Conservation (phyloP, 1,140 invertebrate genomes). For the Hyposmocoma kahamanoa region DNA sequence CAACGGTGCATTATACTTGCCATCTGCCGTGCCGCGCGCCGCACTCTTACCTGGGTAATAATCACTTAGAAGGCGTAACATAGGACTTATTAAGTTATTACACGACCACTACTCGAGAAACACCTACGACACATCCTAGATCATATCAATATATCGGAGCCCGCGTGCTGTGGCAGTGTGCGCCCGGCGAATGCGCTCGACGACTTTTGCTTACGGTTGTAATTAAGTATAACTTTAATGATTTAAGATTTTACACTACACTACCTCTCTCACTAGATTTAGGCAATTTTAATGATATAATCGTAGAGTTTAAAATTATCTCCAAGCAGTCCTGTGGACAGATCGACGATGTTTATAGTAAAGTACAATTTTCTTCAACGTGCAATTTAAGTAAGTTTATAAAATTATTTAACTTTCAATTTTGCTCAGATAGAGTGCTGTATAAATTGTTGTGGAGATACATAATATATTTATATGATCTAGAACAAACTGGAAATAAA, state of each 20-base stretch:
- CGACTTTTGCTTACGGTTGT: slow-evolving; percentile 31
- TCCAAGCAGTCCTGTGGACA: slow-evolving; percentile 35
- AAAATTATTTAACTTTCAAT: slow-evolving; percentile 12
- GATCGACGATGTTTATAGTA: slow-evolving; percentile 19
- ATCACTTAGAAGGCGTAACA: slow-evolving; percentile 63
- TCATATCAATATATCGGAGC: slow-evolving; percentile 69
- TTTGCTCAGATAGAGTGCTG: slow-evolving; percentile 9
- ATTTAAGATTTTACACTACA: slow-evolving; percentile 53
- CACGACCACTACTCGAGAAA: slow-evolving; percentile 70
- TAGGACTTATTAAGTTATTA: slow-evolving; percentile 69
- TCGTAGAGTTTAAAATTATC: slow-evolving; percentile 48
- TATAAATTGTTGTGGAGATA: slow-evolving; percentile 24
- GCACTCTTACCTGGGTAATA: slow-evolving; percentile 31
- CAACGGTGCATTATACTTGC: slow-evolving; percentile 11
- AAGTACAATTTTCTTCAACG: slow-evolving; percentile 20
- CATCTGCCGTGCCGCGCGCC: slow-evolving; percentile 16
- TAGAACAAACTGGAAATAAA: slow-evolving; percentile 63
- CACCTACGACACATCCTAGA: slow-evolving; percentile 70
- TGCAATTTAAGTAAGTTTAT: slow-evolving; percentile 18
- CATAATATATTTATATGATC: slow-evolving; percentile 72
- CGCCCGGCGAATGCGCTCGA: slow-evolving; percentile 26
- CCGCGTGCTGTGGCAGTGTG: slow-evolving; percentile 54
- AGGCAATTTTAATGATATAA: slow-evolving; percentile 54
- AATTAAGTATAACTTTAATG: slow-evolving; percentile 22
- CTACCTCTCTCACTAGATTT: slow-evolving; percentile 65